Evolutionary conservation across 2,888 invertebrate species (phyloP).

Genomic region (Plebejus anna): DNA sequence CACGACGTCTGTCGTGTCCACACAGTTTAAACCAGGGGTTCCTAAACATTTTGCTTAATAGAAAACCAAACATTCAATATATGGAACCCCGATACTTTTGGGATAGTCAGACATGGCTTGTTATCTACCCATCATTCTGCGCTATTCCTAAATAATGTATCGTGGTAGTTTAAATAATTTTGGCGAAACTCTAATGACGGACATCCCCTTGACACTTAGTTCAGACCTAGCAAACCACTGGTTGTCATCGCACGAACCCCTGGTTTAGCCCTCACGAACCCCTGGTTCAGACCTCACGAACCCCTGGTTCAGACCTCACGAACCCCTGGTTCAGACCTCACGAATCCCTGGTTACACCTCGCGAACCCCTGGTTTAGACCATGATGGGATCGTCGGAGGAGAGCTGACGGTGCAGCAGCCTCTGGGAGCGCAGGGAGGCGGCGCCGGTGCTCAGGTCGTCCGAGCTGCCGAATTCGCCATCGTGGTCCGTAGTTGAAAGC

Average conservation of each 20-base stretch:
- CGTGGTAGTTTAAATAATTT: too few relatives aligned
- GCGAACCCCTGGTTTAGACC: slow-evolving; percentile 50
- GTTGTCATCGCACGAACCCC: neutral
- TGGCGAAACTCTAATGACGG: neutral
- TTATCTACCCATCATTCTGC: neutral
- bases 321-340: neutral
- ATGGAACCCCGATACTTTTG: neutral
- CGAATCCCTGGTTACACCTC: neutral
- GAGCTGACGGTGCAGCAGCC: slow-evolving; percentile 69
- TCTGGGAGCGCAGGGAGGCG: slow-evolving; percentile 60
- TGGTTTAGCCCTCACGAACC: slow-evolving; percentile 50
- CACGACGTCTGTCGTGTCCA: neutral
- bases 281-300: neutral
- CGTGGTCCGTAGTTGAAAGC: slow-evolving; percentile 86
- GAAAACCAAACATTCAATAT: neutral
- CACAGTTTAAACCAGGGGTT: neutral
- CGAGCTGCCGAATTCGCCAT: slow-evolving; percentile 84
- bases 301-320: slow-evolving; percentile 49
- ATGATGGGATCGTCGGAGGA: slow-evolving; percentile 78
- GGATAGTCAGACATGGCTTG: neutral
- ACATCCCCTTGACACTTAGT: neutral
- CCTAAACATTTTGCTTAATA: neutral
- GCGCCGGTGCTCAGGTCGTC: slow-evolving; percentile 78
- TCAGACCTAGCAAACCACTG: slow-evolving; percentile 45
- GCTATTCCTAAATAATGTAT: too few relatives aligned